These are phyloP conservation scores for Plumapathes pennacea DNA, from an alignment of 92 coral and sea anemone genomes.

Conservation along the genomic window DNA sequence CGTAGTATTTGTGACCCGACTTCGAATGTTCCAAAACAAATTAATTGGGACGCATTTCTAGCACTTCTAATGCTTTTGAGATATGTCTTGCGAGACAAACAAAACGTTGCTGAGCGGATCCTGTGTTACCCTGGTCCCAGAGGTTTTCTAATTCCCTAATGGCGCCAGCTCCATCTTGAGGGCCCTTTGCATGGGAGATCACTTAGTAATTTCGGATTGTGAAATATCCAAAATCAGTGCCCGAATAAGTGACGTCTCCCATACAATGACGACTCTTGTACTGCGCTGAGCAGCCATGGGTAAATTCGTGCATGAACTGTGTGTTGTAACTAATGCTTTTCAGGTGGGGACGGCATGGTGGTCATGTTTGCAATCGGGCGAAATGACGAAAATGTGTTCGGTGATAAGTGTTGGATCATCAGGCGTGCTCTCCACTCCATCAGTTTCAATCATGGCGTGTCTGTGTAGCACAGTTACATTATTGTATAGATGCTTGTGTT, in stretches of 20 bases:
- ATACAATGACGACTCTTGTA: slow-evolving; percentile 55
- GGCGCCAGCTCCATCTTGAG: slow-evolving; percentile 70
- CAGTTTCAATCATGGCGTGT: slow-evolving; percentile 16
- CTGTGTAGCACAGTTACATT: slow-evolving; percentile 45
- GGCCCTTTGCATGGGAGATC: slow-evolving; percentile 60
- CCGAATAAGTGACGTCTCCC: slow-evolving; percentile 31
- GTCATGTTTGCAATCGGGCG: slow-evolving; percentile 26
- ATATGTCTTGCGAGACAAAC: too few relatives aligned
- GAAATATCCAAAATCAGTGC: slow-evolving; percentile 13
- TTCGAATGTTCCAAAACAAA: too few relatives aligned
- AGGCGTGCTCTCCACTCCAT: slow-evolving; percentile 28
- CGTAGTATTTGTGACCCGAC: too few relatives aligned
- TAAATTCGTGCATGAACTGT: slow-evolving; percentile 40
- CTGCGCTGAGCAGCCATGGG: slow-evolving; percentile 49
- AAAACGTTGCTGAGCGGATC: too few relatives aligned
- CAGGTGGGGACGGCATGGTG: slow-evolving; percentile 42
- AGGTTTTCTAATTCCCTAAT: too few relatives aligned
- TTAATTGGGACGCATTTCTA: too few relatives aligned
- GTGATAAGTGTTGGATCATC: slow-evolving; percentile 7
- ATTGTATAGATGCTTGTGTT: slow-evolving; percentile 42
- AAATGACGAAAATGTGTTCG: slow-evolving; percentile 34
- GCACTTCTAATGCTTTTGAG: too few relatives aligned
- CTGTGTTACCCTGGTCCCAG: too few relatives aligned
- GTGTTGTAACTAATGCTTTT: neutral
- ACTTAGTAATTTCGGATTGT: slow-evolving; percentile 39